Base-by-base conservation (phyloP, 2,797 vertebrate species). In the Poeciliopsis gracilis region DNA sequence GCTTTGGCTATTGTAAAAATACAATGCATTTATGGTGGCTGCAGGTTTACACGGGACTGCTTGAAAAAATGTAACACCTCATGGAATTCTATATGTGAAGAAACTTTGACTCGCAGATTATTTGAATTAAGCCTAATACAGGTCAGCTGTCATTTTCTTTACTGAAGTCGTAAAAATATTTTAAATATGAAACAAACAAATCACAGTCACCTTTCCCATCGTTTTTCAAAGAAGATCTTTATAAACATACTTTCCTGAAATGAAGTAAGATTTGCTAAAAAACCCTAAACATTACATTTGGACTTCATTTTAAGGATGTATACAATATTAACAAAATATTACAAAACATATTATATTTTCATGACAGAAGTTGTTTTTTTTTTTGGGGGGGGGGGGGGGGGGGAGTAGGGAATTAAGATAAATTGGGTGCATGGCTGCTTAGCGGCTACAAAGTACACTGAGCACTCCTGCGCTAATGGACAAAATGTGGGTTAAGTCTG, bases 41-140 rank as follows among this genome's bases (percentile, higher is more conserved):
- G 79, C 81, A 91, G 84, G 89, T 93, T 87, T 76, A 83, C 81
- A 71, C n/a, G 71, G 28, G 80, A 72, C 43, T n/a, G 71, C 83
- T 80, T 78, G 78, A 74, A 63, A 77, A 89, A 90, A 10, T 87
- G 70, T 77, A 87, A 87, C 75, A 89, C 84, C 33, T 67, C 33
- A 18, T 75, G 57, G 57, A 61, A 38, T 49, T 16, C 25, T n/a
- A 4, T 9, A 28, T 5, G 2, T 59, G n/a, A 43, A 43, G 15
- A 28, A 5, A 33, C 33, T 53, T 36, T 33, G 23, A 33, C 12
- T 23, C 20, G 15, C 11, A 23, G 33, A 49, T 38, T 25, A 25
- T 6, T 25, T 23, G 45, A 28, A 45, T 16, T 1, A 20, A 10
- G 16, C 7, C 63, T 12, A 41, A 23, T 11, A 23, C 20, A 36